A percentile compares a stretch with the other conserved stretches of the same genome.
These are phyloP conservation scores for pig (Sus scrofa) DNA, from an alignment of 2,113 vertebrate genomes.

Conservation along the genomic window DNA sequence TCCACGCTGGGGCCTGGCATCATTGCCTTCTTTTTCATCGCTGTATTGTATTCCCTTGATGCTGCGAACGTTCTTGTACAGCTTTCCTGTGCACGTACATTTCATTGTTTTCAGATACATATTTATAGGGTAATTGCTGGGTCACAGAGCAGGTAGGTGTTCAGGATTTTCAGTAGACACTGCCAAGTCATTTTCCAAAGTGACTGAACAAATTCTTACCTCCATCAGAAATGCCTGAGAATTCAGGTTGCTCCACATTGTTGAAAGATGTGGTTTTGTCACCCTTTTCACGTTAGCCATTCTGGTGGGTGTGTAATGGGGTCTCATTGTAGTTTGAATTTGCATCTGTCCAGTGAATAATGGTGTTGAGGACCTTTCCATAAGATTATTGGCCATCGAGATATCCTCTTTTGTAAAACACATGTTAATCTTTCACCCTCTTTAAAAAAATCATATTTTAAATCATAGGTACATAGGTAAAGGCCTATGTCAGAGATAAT, in stretches of 20 bases:
- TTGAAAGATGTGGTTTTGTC: not conserved
- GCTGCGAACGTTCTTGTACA: not conserved
- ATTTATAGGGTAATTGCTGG: not conserved
- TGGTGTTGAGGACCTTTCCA: not conserved
- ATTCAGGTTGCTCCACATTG: not conserved
- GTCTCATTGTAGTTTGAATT: not conserved
- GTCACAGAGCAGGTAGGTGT: not conserved
- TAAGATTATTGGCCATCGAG: not conserved
- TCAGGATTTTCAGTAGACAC: not conserved
- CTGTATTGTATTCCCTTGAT: not conserved
- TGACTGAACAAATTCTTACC: not conserved
- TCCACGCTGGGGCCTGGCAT: accelerated
- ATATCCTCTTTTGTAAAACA: slow-evolving; percentile 11
- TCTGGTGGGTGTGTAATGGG: not conserved
- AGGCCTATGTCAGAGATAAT: not conserved
- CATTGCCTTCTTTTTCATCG: not conserved
- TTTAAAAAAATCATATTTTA: not conserved
- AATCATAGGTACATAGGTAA: not conserved
- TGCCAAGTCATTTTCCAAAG: not conserved
- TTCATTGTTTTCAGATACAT: not conserved
- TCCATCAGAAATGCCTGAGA: not conserved
- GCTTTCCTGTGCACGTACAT: too few species aligned
- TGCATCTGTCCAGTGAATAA: not conserved
- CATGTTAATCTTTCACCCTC: not conserved
- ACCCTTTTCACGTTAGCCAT: not conserved